A percentile compares a stretch with the other conserved stretches of the same genome.
These are phyloP conservation scores for Lordiphosa mommai DNA, from an alignment of 1,140 invertebrate genomes.

Conservation along the genomic window DNA sequence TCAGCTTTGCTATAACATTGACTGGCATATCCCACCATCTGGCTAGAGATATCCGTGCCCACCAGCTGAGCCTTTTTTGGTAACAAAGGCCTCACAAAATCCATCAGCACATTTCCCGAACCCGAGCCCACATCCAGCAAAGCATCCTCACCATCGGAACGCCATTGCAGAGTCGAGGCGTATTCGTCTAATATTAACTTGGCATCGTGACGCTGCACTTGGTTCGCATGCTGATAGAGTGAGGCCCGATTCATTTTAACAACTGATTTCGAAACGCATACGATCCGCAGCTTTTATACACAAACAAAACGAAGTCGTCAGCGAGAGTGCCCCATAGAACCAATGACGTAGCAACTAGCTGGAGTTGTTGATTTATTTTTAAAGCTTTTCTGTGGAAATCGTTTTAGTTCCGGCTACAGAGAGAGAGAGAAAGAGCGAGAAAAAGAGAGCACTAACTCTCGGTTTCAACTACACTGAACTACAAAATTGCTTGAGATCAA, in stretches of 20 bases:
- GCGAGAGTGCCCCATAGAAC: background rate
- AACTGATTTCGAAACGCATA: constrained; percentile 29
- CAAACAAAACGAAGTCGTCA: background rate
- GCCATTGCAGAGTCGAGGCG: constrained; percentile 82
- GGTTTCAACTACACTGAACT: constrained; percentile 15
- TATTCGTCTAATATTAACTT: constrained; percentile 85
- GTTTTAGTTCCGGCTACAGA: constrained; percentile 16
- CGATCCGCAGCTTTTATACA: constrained; percentile 51
- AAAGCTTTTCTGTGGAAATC: constrained; percentile 38
- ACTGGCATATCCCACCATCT: constrained; percentile 86
- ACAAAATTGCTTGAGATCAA: no score
- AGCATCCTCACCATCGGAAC: constrained; percentile 80
- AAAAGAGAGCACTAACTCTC: background rate
- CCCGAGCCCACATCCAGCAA: constrained; percentile 90
- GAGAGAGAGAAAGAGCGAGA: background rate
- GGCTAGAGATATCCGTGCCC: constrained; percentile 85
- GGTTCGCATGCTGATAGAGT: constrained; percentile 81
- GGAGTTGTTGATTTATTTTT: constrained; percentile 49
- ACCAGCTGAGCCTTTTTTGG: constrained; percentile 81
- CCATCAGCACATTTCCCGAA: constrained; percentile 86
- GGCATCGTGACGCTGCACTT: constrained; percentile 85
- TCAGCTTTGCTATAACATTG: constrained; percentile 78
- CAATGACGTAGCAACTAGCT: constrained; percentile 26
- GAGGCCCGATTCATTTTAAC: constrained; percentile 67
- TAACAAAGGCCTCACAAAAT: constrained; percentile 85